These are phyloP conservation scores for Picathartes gymnocephalus DNA, from an alignment of 2,113 vertebrate genomes.

Conservation along the genomic window DNA sequence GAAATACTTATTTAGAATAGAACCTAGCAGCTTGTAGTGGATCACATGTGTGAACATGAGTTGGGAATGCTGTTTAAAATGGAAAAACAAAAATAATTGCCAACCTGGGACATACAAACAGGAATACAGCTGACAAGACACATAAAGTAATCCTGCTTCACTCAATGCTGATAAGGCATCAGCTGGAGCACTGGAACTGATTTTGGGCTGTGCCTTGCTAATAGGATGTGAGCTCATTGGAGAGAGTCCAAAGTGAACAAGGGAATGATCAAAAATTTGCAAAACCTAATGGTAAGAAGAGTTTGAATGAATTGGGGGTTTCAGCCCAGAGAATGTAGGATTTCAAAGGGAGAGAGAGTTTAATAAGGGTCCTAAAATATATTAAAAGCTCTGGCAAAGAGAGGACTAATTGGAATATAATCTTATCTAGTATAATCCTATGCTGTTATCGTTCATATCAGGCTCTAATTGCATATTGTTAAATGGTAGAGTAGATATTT, in stretches of 20 bases:
- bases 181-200: conserved; percentile 10
- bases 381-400: not conserved
- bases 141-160: conserved; percentile 48
- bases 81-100: not conserved
- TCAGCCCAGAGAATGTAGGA: not conserved
- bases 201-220: conserved; percentile 9
- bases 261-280: not conserved
- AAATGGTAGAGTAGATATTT: not conserved
- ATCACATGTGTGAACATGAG: conserved; percentile 28
- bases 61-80: not conserved
- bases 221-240: conserved; percentile 6
- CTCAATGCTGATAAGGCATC: conserved; percentile 60
- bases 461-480: not conserved
- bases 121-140: conserved; percentile 28
- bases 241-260: not conserved
- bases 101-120: not conserved
- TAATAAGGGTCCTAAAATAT: not conserved
- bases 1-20: not conserved
- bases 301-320: not conserved
- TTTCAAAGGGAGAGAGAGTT: not conserved
- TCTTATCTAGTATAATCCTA: not conserved
- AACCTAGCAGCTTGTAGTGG: not conserved
- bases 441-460: not conserved
- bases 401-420: not conserved
- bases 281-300: not conserved